These are phyloP conservation scores for Eumacrocentrus americanus DNA, from an alignment of 2,888 invertebrate species.

Conservation along the genomic window DNA sequence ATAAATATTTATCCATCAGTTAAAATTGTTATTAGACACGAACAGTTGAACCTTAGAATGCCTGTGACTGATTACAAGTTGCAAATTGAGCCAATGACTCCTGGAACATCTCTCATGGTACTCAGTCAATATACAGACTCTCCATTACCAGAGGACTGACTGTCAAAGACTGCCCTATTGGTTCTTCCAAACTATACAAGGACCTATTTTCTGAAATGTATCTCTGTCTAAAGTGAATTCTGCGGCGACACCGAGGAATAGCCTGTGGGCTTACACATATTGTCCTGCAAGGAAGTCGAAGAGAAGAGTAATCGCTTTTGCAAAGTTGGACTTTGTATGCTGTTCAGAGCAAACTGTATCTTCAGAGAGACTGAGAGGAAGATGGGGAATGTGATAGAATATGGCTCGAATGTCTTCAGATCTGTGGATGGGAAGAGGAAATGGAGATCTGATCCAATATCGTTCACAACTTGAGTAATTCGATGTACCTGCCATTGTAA, in stretches of 20 bases:
- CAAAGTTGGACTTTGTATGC: neutral
- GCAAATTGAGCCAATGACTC: neutral
- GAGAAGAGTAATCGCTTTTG: neutral
- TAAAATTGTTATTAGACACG: neutral
- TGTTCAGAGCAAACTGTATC: neutral
- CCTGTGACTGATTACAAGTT: conserved; percentile 1
- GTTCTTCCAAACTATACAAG: neutral
- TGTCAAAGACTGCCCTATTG: conserved; percentile 4
- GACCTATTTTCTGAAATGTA: neutral
- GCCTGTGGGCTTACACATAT: neutral
- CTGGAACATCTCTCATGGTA: no score
- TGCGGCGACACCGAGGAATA: conserved; percentile 4
- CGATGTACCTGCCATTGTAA: neutral
- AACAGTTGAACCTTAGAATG: neutral
- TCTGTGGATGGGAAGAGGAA: conserved; percentile 10
- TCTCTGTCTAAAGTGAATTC: neutral
- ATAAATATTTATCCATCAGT: neutral
- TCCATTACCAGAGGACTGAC: neutral
- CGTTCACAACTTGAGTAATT: neutral
- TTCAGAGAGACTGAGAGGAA: neutral
- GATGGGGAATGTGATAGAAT: neutral
- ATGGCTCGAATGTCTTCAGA: neutral
- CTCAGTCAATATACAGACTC: no score
- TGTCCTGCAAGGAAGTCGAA: neutral
- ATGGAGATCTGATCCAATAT: neutral